Conservation (phyloP, 2,113 vertebrate genomes). For the Bothrops jararaca region DNA sequence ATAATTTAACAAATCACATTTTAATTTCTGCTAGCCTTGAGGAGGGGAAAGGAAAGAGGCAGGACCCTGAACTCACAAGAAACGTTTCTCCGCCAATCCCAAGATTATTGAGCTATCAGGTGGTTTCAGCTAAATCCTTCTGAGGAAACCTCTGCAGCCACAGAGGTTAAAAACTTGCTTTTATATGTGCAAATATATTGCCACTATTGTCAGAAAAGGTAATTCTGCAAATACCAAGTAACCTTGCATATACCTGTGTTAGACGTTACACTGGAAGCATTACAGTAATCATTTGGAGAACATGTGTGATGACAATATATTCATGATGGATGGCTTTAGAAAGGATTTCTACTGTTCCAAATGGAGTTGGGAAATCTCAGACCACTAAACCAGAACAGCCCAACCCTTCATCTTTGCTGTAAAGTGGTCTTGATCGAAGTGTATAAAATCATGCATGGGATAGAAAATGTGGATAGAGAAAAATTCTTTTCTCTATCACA, state of each 20-base stretch:
- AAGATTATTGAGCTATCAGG: neutral
- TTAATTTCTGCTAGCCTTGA: neutral
- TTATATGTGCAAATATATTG: neutral
- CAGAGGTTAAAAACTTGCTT: neutral
- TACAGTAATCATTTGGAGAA: neutral
- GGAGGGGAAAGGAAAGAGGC: neutral
- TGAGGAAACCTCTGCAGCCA: neutral
- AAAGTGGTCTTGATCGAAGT: too few species aligned
- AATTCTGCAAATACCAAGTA: neutral
- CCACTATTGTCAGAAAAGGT: neutral
- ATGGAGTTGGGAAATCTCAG: neutral
- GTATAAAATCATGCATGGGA: too few species aligned
- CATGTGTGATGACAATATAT: neutral
- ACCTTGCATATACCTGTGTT: too few species aligned
- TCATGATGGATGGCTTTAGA: neutral
- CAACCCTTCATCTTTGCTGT: neutral
- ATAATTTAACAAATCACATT: neutral
- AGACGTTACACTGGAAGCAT: neutral
- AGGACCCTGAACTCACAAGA: neutral
- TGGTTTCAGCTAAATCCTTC: neutral
- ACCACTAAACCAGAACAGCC: neutral
- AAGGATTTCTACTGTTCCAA: neutral
- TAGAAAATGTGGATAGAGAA: too few species aligned
- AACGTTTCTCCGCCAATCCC: neutral
- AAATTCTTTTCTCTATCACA: too few species aligned